phyloP scores from a whole-genome alignment of 2,888 invertebrate genomes.

The Ormyrus pomaceus region DNA sequence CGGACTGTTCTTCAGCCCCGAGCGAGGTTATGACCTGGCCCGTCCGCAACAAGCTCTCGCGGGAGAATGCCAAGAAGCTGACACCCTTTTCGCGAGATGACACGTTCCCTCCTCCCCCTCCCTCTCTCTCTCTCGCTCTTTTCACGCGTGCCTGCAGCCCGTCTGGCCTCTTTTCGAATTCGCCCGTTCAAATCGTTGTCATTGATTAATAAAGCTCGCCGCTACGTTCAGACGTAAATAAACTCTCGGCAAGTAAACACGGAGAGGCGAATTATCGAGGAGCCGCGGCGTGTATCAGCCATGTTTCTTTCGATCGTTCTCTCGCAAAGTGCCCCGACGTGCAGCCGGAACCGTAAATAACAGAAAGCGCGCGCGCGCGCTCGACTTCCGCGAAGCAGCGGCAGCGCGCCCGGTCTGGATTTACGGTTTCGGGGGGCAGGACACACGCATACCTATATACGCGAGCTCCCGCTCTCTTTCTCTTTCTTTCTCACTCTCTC shows the following conservation, averaged over 20 bases:
- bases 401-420: background rate
- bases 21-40: background rate
- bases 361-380: too few relatives aligned
- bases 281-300: too few relatives aligned
- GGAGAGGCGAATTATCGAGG: too few relatives aligned
- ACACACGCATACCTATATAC: background rate
- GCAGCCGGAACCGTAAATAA: too few relatives aligned
- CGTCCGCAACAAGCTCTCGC: background rate
- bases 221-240: too few relatives aligned
- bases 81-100: constrained; percentile 37
- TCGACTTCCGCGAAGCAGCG: background rate
- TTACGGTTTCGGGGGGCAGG: constrained; percentile 11
- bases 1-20: too few relatives aligned
- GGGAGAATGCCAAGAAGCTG: constrained; percentile 39
- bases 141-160: background rate
- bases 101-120: constrained; percentile 22
- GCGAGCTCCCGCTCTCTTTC: background rate
- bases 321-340: too few relatives aligned
- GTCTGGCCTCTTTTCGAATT: constrained; percentile 31
- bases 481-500: background rate
- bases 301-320: too few relatives aligned
- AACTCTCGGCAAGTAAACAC: too few relatives aligned
- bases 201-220: too few relatives aligned
- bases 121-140: background rate
- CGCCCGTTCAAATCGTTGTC: background rate